phyloP scores from a whole-genome alignment of 2,797 vertebrate genomes.

The Silurus aristotelis region DNA sequence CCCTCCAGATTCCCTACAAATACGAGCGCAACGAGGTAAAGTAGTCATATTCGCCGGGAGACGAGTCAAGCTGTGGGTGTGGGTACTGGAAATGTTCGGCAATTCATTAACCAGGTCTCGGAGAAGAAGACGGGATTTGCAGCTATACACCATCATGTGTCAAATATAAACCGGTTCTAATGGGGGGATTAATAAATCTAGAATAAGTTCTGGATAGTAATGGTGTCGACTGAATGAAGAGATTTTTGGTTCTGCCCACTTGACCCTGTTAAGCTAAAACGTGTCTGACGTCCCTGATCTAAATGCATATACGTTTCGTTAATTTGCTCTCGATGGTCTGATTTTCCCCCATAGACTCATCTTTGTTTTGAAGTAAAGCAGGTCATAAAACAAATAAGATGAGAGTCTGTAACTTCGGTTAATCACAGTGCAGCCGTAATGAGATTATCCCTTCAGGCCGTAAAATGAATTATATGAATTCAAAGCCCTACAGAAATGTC shows the following conservation, averaged over 20 bases:
- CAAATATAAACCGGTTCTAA: neutral
- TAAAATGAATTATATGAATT: conserved; percentile 62
- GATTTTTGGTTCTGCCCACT: neutral
- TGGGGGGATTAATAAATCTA: neutral
- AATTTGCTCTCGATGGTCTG: neutral
- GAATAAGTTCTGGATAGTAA: too few relatives aligned
- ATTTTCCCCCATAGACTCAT: conserved; percentile 43
- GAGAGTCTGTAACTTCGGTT: conserved; percentile 50
- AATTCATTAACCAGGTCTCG: neutral
- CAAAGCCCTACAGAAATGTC: conserved; percentile 46
- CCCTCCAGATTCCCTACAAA: conserved; percentile 90
- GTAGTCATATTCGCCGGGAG: neutral
- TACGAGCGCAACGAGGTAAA: conserved; percentile 88
- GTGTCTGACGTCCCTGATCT: neutral
- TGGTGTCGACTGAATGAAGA: too few relatives aligned
- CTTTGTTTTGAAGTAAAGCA: conserved; percentile 61
- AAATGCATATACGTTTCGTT: conserved; percentile 7
- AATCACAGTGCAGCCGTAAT: conserved; percentile 55
- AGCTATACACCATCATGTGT: neutral
- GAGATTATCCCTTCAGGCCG: conserved; percentile 49
- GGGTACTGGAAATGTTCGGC: neutral
- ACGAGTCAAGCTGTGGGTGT: conserved; percentile 10
- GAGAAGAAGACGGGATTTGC: neutral
- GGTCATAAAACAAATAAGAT: conserved; percentile 41
- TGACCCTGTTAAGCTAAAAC: neutral